A percentile compares a stretch with the other conserved stretches of the same genome.
Conservation (phyloP, 2,888 invertebrate species). For the Aphodius granarius region DNA sequence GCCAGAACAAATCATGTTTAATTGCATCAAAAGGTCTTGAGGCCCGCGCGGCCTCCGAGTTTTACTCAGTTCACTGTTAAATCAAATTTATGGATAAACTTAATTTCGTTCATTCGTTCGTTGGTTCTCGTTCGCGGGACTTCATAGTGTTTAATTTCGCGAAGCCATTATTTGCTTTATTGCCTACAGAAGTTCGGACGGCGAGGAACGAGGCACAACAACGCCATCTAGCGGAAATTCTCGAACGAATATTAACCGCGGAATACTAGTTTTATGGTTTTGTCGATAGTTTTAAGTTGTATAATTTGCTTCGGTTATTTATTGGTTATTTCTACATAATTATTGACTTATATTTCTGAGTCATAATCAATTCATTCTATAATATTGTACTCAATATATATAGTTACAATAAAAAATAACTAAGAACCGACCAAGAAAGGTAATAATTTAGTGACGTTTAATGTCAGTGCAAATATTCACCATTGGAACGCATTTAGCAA, state of each 20-base stretch:
- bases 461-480: too few relatives aligned
- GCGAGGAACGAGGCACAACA: conserved; percentile 2
- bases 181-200: conserved; percentile 32
- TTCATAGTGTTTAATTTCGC: conserved; percentile 51
- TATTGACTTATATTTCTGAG: too few relatives aligned
- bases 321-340: too few relatives aligned
- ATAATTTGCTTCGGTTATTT: not conserved
- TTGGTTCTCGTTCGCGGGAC: conserved; percentile 35
- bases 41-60: conserved; percentile 36
- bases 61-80: conserved; percentile 51
- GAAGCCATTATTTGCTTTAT: conserved; percentile 51
- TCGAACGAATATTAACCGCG: conserved; percentile 12
- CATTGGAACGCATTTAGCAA: too few relatives aligned
- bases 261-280: not conserved
- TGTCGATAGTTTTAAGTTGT: not conserved
- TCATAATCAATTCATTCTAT: too few relatives aligned
- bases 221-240: conserved; percentile 2
- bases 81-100: conserved; percentile 57
- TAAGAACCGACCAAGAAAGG: too few relatives aligned
- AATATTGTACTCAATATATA: too few relatives aligned
- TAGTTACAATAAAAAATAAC: too few relatives aligned
- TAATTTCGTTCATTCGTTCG: conserved; percentile 47
- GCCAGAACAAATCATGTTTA: conserved; percentile 56
- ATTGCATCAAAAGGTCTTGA: conserved; percentile 54
- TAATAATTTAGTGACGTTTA: too few relatives aligned